Percentiles rank a stretch among this genome's conserved stretches.
Evolutionary conservation across 2,797 vertebrate genomes (phyloP).

Genomic region (Premnoplex brunnescens): DNA sequence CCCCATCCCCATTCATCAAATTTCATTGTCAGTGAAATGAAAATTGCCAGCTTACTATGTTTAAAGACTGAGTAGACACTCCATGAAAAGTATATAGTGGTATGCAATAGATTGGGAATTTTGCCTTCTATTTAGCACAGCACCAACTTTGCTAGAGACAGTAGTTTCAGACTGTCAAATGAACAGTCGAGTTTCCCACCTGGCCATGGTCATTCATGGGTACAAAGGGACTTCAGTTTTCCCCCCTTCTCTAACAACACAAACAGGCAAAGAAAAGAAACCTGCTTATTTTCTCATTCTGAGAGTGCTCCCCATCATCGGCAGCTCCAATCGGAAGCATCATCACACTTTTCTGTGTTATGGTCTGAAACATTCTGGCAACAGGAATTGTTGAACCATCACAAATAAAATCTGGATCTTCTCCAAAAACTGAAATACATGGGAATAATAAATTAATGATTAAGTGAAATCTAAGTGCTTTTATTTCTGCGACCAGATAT

Average conservation of each 20-base stretch:
- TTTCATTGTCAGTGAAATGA: not conserved
- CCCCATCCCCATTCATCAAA: not conserved
- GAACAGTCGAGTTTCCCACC: not conserved
- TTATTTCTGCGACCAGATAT: not conserved
- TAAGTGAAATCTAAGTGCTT: not conserved
- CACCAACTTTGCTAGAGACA: not conserved
- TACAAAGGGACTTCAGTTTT: not conserved
- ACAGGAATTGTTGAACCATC: constrained; percentile 91
- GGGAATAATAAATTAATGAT: not conserved
- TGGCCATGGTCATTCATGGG: not conserved
- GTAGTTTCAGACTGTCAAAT: not conserved
- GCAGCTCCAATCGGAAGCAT: constrained; percentile 91
- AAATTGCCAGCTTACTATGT: not conserved
- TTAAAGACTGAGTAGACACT: not conserved
- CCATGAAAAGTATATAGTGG: fast-evolving
- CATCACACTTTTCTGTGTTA: constrained; percentile 84
- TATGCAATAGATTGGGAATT: fast-evolving
- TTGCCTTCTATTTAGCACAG: not conserved
- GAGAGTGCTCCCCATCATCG: constrained; percentile 89
- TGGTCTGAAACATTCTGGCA: constrained; percentile 84
- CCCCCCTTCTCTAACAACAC: not conserved
- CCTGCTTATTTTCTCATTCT: constrained; percentile 96
- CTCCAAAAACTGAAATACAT: constrained; percentile 82
- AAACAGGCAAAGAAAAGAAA: constrained; percentile 41
- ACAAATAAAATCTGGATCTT: constrained; percentile 87